phyloP scores from a whole-genome alignment of 2,888 invertebrate genomes.

The Callosobruchus maculatus region DNA sequence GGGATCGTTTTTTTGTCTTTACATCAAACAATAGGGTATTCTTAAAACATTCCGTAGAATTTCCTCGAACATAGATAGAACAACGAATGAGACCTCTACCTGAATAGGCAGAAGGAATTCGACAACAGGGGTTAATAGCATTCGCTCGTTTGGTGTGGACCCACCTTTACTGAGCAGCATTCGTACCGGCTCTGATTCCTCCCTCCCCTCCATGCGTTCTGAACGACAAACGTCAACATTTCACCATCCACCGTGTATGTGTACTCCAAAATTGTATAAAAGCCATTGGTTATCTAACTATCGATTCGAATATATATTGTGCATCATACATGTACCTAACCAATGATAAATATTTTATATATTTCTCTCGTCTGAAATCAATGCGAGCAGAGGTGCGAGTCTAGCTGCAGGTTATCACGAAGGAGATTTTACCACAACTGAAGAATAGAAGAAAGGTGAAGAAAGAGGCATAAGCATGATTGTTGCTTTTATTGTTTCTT shows the following conservation, averaged over 20 bases:
- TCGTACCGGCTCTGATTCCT: no score
- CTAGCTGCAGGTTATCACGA: neutral
- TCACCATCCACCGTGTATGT: slow-evolving; percentile 5
- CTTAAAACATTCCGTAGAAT: no score
- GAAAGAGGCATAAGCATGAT: no score
- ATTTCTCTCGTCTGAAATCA: slow-evolving; percentile 13
- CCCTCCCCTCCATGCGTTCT: neutral
- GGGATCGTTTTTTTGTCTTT: no score
- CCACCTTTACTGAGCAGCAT: no score
- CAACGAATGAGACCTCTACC: no score
- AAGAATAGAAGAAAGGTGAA: neutral
- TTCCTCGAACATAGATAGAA: no score
- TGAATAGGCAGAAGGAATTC: no score
- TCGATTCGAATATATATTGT: slow-evolving; percentile 17
- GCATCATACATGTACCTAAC: slow-evolving; percentile 14
- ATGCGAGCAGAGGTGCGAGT: slow-evolving; percentile 2
- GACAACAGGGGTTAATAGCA: no score
- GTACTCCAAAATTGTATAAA: slow-evolving; percentile 12
- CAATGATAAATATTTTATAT: slow-evolving; percentile 20
- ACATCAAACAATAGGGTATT: no score
- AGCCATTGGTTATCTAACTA: slow-evolving; percentile 16
- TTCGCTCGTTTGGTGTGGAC: no score
- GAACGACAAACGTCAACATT: neutral
- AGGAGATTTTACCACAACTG: neutral
- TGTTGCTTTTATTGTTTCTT: no score